Conservation (phyloP, 2,888 invertebrate genomes). For the Graphium colonna region DNA sequence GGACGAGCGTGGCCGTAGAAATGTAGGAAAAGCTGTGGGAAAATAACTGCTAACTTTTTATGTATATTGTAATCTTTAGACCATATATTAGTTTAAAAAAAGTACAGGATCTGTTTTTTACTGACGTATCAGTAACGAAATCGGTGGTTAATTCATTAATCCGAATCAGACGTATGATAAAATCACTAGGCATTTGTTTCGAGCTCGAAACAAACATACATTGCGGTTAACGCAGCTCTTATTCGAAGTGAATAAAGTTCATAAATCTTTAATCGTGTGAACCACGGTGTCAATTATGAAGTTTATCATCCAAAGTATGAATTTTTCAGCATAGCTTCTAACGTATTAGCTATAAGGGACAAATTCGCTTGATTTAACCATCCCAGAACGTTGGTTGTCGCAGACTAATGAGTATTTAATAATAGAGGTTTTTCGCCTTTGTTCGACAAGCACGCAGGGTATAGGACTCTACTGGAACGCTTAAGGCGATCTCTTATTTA, state of each 20-base stretch:
- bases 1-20: too few relatives aligned
- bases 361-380: slow-evolving; percentile 21
- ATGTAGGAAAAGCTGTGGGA: too few relatives aligned
- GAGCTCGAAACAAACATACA: slow-evolving; percentile 15
- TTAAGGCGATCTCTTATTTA: slow-evolving; percentile 59
- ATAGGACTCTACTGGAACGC: slow-evolving; percentile 53
- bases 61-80: too few relatives aligned
- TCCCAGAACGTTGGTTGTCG: slow-evolving; percentile 41
- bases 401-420: slow-evolving; percentile 69
- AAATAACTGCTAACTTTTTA: too few relatives aligned
- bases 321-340: slow-evolving; percentile 22
- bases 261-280: slow-evolving; percentile 23
- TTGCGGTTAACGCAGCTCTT: slow-evolving; percentile 14
- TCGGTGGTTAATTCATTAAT: slow-evolving; percentile 52
- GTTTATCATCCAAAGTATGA: slow-evolving; percentile 22
- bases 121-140: slow-evolving; percentile 27
- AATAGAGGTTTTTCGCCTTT: slow-evolving; percentile 50
- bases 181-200: slow-evolving; percentile 39
- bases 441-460: slow-evolving; percentile 45
- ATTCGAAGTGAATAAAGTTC: slow-evolving; percentile 17
- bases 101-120: not conserved
- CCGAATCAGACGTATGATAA: slow-evolving; percentile 39
- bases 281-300: slow-evolving; percentile 34
- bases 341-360: slow-evolving; percentile 14
- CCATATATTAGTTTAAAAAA: too few relatives aligned